Percentiles rank a stretch among this genome's conserved stretches.
phyloP scores from a whole-genome alignment of 2,888 invertebrate genomes.

The Pterostichus niger region DNA sequence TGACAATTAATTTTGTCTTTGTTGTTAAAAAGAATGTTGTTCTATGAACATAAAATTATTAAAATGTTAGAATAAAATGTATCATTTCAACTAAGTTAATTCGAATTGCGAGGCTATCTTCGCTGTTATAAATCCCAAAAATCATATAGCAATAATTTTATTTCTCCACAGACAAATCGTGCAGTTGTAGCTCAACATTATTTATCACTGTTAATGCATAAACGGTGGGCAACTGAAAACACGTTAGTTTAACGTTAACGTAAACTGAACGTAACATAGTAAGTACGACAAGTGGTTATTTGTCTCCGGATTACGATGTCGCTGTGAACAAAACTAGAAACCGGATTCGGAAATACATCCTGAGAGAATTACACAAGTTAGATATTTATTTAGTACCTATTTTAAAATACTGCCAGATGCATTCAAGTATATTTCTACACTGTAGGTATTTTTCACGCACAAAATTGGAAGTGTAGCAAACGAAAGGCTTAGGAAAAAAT shows the following conservation, averaged over 20 bases:
- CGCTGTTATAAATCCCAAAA: background rate
- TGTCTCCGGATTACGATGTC: conserved; percentile 56
- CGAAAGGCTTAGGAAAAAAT: conserved; percentile 47
- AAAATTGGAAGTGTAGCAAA: conserved; percentile 10
- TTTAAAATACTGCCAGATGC: conserved; percentile 33
- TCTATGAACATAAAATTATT: too few relatives aligned
- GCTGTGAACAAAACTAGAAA: conserved; percentile 10
- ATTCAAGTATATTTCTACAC: conserved; percentile 7
- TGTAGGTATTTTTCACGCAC: conserved; percentile 11
- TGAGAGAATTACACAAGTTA: background rate
- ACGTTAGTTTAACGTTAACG: conserved; percentile 24
- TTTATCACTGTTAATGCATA: conserved; percentile 51
- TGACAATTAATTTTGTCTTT: too few relatives aligned
- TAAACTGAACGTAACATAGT: conserved; percentile 8
- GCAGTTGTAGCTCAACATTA: background rate
- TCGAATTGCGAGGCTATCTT: too few relatives aligned
- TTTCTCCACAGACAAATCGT: background rate
- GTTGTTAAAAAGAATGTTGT: too few relatives aligned
- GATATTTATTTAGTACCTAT: conserved; percentile 52
- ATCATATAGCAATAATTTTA: background rate
- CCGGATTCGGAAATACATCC: conserved; percentile 36
- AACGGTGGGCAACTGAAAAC: conserved; percentile 52
- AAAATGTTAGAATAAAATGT: too few relatives aligned
- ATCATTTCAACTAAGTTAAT: too few relatives aligned
- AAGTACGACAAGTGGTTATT: conserved; percentile 46